A percentile compares a stretch with the other conserved stretches of the same genome.
Conservation (phyloP, 2,888 invertebrate species). For the Ischnus inquisitorius region DNA sequence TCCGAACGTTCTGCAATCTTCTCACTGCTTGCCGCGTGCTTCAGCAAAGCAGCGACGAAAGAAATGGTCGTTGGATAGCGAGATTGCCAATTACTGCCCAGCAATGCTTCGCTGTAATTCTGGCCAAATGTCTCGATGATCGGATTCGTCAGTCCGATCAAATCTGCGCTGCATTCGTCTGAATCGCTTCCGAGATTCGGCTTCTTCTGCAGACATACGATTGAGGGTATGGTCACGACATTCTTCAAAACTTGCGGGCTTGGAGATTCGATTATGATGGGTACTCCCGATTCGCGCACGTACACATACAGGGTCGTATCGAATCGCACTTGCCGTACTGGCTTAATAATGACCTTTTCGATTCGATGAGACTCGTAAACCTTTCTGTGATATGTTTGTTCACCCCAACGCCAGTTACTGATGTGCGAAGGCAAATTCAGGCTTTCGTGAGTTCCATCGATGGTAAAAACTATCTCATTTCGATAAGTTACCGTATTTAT, state of each 20-base stretch:
- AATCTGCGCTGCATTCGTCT: neutral
- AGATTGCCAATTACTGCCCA: conserved; percentile 40
- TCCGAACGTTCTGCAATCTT: conserved; percentile 12
- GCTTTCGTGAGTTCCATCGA: too few relatives aligned
- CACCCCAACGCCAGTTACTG: too few relatives aligned
- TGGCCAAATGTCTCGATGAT: conserved; percentile 56
- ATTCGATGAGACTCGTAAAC: too few relatives aligned
- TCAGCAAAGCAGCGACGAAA: conserved; percentile 60
- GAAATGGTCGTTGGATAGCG: conserved; percentile 67
- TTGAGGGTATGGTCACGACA: conserved; percentile 41
- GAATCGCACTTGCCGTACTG: too few relatives aligned
- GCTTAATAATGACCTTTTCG: too few relatives aligned
- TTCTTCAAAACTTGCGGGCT: neutral
- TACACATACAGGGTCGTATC: neutral
- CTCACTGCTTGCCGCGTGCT: conserved; percentile 47
- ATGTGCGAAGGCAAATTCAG: too few relatives aligned
- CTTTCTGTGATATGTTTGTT: too few relatives aligned
- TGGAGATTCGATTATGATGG: neutral
- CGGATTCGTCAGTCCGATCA: conserved; percentile 45
- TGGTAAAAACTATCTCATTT: neutral
- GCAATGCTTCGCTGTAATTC: conserved; percentile 52
- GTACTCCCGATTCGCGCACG: neutral
- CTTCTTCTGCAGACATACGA: conserved; percentile 31
- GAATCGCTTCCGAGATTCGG: neutral
- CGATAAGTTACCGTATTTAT: neutral